Evolutionary conservation across 2,113 vertebrate genomes (phyloP), one percentile per base, ranked within the genome.

Genomic region (Phylloscopus trochiloides): DNA sequence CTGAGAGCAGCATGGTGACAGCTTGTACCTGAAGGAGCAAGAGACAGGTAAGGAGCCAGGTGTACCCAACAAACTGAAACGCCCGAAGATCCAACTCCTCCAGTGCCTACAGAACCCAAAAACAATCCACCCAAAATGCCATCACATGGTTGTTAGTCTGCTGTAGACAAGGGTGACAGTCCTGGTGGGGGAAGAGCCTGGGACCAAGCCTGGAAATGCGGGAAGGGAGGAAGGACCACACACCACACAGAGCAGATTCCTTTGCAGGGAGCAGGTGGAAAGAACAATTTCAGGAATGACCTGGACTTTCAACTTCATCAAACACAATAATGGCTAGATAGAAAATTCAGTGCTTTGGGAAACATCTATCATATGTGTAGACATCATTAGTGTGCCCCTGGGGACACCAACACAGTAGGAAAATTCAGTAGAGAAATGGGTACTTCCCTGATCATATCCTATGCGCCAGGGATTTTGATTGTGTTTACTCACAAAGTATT

Each of bases 201-300:
- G 5, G 5, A 5, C 17, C 2, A 1, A 70, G 31, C 26, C 32
- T 63, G 24, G n/a, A 58, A 51, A 59, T 8, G 19, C 16, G 26
- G 45, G 34, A 12, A 38, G 38, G 11, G 10, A 76, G 9, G 20
- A 76, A 79, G 43, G 57, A 75, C 7, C 5, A 2, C 10, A 19
- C 1, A 18, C 3, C 25, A 19, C 1, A 4, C 6, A 36, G 12
- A 14, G 12, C 36, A 24, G 17, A n/a, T 19, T 22, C 3, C 24
- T 73, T 52, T 18, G 28, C 7, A 54, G 14, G 10, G 24, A 92
- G 18, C 9, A 40, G 5, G 7, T n/a, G 25, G 13, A 47, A 78
- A 40, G 14, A 43, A 17, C 6, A 19, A 3, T 21, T 70, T 73
- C 36, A 74, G 55, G 10, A 70, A 36, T 22, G 3, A 62, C 14